Percentiles rank a stretch among this genome's conserved stretches.
Conservation (phyloP, 2,797 vertebrate species). For the Sebastes trivittatus region DNA sequence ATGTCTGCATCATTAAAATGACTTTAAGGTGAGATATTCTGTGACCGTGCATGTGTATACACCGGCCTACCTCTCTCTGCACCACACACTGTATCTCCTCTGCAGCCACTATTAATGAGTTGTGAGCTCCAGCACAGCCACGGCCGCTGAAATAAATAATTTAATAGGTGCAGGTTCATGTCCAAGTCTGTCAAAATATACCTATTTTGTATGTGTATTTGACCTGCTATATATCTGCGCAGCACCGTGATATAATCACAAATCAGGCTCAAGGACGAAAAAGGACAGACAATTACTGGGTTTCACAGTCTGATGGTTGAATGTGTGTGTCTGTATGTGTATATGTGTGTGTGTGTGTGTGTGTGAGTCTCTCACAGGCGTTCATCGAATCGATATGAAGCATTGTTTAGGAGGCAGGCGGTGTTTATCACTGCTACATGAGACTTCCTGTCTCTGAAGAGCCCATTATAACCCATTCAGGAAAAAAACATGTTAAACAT, state of each 20-base stretch:
- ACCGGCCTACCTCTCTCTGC: neutral
- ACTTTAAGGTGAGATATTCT: neutral
- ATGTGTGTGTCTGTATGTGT: neutral
- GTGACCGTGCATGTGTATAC: neutral
- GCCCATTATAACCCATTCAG: neutral
- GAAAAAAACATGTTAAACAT: constrained; percentile 10
- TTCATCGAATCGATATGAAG: constrained; percentile 20
- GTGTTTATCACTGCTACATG: neutral
- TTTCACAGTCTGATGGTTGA: neutral
- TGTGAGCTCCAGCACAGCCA: neutral
- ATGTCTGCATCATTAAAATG: neutral
- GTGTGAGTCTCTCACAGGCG: neutral
- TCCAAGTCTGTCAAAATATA: neutral
- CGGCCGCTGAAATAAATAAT: neutral
- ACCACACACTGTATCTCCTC: neutral
- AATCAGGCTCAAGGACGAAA: constrained; percentile 9
- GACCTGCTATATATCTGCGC: neutral
- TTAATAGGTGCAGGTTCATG: neutral
- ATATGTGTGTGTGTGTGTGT: neutral
- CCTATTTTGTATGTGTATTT: neutral
- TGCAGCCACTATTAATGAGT: constrained; percentile 15
- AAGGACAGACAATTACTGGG: neutral
- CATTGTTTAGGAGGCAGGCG: constrained; percentile 11
- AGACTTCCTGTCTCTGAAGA: neutral
- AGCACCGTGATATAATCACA: neutral